Conservation (phyloP, 2,113 vertebrate genomes). For the Phoxinus phoxinus region DNA sequence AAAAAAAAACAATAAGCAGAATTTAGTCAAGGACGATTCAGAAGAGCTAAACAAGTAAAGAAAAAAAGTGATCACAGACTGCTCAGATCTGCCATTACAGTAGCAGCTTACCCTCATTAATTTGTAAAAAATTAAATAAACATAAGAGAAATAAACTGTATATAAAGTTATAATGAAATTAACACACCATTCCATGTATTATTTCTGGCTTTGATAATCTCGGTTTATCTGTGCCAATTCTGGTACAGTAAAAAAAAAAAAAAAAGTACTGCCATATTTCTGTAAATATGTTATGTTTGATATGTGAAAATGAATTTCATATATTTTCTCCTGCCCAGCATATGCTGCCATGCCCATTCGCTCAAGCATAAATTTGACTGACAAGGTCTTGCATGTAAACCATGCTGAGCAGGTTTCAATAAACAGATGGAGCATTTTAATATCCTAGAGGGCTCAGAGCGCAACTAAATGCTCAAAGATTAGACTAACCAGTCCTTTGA, state of each 20-base stretch:
- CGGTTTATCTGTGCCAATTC: not conserved
- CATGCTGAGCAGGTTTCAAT: slow-evolving; percentile 42
- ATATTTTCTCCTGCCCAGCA: slow-evolving; percentile 38
- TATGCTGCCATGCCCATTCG: not conserved
- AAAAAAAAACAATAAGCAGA: not conserved
- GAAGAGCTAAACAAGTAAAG: not conserved
- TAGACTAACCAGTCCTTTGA: slow-evolving; percentile 59
- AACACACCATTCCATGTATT: not conserved
- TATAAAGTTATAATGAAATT: not conserved
- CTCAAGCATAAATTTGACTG: slow-evolving; percentile 42
- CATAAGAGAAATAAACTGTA: not conserved
- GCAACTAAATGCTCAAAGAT: slow-evolving; percentile 30
- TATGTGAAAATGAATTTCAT: not conserved
- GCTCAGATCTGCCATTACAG: too few relatives aligned
- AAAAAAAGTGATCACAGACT: not conserved
- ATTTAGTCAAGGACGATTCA: not conserved
- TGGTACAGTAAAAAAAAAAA: not conserved
- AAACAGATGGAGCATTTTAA: slow-evolving; percentile 44
- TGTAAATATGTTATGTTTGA: not conserved
- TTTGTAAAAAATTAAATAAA: not conserved
- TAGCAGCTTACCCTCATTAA: not conserved
- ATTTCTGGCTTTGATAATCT: not conserved
- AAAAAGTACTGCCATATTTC: not conserved
- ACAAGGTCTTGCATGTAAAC: slow-evolving; percentile 42
- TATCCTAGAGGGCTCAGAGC: slow-evolving; percentile 31